phyloP scores from a whole-genome alignment of 2,888 invertebrate genomes.

The Cataglyphis albicans region DNA sequence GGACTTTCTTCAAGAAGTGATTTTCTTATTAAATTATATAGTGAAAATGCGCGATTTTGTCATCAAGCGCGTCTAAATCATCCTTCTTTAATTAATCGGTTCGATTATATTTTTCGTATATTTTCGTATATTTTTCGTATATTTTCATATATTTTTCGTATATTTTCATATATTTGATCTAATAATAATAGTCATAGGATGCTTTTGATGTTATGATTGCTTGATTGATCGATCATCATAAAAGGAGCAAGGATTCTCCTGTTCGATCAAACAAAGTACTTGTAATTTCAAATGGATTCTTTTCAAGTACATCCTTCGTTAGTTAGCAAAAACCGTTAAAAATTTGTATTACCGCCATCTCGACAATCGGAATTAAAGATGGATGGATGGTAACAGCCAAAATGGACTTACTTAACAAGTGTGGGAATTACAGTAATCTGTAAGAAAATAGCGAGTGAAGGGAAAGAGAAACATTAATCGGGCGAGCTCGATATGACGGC shows the following conservation, averaged over 20 bases:
- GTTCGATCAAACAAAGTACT: not conserved
- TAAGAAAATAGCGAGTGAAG: not conserved
- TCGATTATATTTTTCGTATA: not conserved
- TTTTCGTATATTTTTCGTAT: not conserved
- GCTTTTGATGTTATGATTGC: not conserved
- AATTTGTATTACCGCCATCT: not conserved
- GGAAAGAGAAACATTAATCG: not conserved
- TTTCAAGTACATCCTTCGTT: not conserved
- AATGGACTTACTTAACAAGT: not conserved
- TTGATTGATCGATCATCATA: not conserved
- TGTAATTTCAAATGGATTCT: not conserved
- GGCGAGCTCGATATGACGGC: not conserved
- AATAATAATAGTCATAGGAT: not conserved
- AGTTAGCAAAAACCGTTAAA: not conserved
- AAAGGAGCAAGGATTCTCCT: not conserved
- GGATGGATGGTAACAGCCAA: not conserved
- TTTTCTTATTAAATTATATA: not conserved
- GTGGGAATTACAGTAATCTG: not conserved
- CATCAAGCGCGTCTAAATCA: not conserved
- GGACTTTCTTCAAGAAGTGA: not conserved
- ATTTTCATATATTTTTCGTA: not conserved
- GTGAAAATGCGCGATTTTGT: not conserved
- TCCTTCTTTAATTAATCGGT: not conserved
- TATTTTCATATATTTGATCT: not conserved
- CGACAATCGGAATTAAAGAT: not conserved